Conservation (phyloP, 2,888 invertebrate species). For the Metacarcinus magister region DNA sequence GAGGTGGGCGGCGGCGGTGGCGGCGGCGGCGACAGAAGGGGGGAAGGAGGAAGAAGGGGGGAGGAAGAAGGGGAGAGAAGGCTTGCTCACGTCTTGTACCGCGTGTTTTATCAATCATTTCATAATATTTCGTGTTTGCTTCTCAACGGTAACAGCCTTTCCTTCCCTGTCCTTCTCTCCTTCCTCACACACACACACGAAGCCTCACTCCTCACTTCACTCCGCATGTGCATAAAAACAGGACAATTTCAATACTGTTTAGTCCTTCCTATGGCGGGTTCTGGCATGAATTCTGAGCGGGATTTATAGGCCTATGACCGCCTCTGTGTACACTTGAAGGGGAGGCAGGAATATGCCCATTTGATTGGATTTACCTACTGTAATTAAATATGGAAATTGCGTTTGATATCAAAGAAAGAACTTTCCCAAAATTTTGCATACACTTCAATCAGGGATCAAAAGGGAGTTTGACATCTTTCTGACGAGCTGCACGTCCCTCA, state of each 20-base stretch:
- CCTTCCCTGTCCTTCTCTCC: neutral
- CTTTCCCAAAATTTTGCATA: constrained; percentile 72
- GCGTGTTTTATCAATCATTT: constrained; percentile 68
- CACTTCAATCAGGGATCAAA: constrained; percentile 70
- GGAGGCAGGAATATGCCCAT: constrained; percentile 73
- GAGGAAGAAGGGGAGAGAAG: constrained; percentile 27
- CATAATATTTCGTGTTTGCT: neutral
- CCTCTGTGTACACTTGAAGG: constrained; percentile 70
- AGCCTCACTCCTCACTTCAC: neutral
- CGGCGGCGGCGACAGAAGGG: constrained; percentile 19
- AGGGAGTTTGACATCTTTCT: constrained; percentile 38
- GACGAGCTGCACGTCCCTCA: constrained; percentile 59
- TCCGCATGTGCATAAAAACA: neutral
- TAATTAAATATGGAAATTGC: constrained; percentile 79
- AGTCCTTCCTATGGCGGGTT: neutral
- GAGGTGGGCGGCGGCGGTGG: constrained; percentile 38
- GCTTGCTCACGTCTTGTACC: constrained; percentile 62
- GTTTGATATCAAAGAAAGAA: constrained; percentile 77
- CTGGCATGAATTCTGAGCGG: constrained; percentile 61
- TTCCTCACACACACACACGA: neutral
- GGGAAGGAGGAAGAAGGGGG: neutral
- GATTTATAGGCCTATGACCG: constrained; percentile 65
- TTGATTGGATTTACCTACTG: constrained; percentile 80
- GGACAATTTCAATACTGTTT: neutral
- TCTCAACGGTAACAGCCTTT: neutral